phyloP scores from a whole-genome alignment of 2,888 invertebrate genomes.

The Pristionchus maxplancki region DNA sequence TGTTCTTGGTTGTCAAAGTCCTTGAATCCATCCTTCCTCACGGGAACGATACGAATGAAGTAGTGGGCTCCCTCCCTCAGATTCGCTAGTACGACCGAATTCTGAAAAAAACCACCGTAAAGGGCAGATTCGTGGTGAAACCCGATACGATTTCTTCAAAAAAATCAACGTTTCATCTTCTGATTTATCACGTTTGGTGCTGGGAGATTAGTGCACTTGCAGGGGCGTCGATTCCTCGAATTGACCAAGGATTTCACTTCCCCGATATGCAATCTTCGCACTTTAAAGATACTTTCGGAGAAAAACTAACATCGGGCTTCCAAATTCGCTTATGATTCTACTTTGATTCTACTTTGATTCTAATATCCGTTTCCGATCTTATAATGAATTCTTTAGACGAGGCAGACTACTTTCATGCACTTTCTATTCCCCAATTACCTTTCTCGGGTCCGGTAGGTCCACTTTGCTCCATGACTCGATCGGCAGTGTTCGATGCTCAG shows the following conservation, averaged over 20 bases:
- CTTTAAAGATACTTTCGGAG: neutral
- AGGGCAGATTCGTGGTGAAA: neutral
- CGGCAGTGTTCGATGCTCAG: constrained; percentile 63
- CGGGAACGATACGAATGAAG: constrained; percentile 71
- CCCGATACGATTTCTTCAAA: neutral
- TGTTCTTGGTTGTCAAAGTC: constrained; percentile 65
- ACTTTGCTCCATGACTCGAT: constrained; percentile 67
- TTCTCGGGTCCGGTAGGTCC: constrained; percentile 63
- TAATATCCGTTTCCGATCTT: too few relatives aligned
- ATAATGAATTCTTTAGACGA: too few relatives aligned
- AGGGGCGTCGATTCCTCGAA: neutral
- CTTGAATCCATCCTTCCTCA: constrained; percentile 62
- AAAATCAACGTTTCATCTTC: neutral
- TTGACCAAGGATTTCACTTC: neutral
- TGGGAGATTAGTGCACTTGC: constrained; percentile 21
- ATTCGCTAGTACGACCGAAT: constrained; percentile 62
- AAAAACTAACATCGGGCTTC: neutral
- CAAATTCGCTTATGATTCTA: neutral
- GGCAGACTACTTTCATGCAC: too few relatives aligned
- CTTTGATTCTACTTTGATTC: neutral
- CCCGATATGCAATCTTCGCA: neutral
- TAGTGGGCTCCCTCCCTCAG: constrained; percentile 68
- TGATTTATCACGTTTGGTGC: neutral
- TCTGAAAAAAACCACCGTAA: constrained; percentile 57
- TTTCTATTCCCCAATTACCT: constrained; percentile 53